Evolutionary conservation across 2,113 vertebrate genomes (phyloP).

Genomic region (Microtus oregoni): DNA sequence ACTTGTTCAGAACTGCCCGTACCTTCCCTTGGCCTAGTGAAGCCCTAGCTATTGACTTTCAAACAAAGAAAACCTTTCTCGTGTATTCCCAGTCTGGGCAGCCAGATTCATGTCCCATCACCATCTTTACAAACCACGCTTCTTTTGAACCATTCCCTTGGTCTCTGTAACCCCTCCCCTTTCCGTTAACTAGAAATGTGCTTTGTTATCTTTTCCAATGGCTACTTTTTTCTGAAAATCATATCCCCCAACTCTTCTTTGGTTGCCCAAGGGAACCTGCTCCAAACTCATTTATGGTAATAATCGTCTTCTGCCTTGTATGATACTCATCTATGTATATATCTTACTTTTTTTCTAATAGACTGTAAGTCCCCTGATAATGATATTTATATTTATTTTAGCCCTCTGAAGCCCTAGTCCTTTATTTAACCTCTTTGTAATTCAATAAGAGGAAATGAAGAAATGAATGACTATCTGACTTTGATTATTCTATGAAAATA

Average conservation of each 20-base stretch:
- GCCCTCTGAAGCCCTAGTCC: not conserved
- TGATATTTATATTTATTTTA: constrained; percentile 47
- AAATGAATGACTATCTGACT: constrained; percentile 44
- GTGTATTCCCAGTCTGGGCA: accelerated
- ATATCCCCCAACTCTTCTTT: not conserved
- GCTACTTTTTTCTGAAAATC: not conserved
- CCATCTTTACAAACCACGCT: not conserved
- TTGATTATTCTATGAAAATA: constrained; percentile 56
- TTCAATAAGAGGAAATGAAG: constrained; percentile 55
- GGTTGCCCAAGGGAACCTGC: not conserved
- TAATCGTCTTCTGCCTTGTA: not conserved
- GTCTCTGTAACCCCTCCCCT: not conserved
- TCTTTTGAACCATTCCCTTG: not conserved
- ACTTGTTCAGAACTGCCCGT: not conserved
- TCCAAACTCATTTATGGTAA: not conserved
- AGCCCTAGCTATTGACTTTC: not conserved
- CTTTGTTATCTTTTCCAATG: not conserved
- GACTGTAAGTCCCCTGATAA: not conserved
- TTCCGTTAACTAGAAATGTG: not conserved
- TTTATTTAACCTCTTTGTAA: constrained; percentile 54
- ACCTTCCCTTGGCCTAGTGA: not conserved
- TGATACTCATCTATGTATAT: not conserved
- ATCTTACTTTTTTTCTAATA: constrained; percentile 9
- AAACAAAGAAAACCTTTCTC: not conserved
- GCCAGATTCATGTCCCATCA: not conserved